A percentile compares a stretch with the other conserved stretches of the same genome.
phyloP scores from a whole-genome alignment of 2,113 vertebrate genomes.

The Gasterosteus nipponicus region DNA sequence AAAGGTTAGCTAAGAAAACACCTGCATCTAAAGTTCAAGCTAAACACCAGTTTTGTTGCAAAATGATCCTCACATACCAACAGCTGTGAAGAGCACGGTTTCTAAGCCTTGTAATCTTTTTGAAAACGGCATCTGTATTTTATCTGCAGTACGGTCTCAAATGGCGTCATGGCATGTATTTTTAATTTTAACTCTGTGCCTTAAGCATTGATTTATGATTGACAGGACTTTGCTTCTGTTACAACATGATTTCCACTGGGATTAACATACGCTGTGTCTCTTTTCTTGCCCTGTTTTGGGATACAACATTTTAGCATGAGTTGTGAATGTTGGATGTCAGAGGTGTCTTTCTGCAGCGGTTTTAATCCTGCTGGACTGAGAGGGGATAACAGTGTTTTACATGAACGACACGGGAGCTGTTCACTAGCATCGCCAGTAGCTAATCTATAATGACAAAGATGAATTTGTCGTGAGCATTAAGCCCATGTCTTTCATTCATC shows the following conservation, averaged over 20 bases:
- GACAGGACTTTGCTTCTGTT: conserved; percentile 2
- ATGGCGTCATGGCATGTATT: neutral
- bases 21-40: neutral
- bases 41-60: neutral
- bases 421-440: neutral
- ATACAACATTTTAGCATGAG: neutral
- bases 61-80: neutral
- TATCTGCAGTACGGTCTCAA: neutral
- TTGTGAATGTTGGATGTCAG: neutral
- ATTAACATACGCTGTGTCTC: neutral
- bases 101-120: neutral
- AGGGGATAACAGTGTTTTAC: neutral
- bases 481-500: conserved; percentile 18
- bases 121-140: neutral
- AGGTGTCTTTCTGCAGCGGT: conserved; percentile 1
- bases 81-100: neutral
- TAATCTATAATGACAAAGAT: conserved; percentile 7
- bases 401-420: neutral
- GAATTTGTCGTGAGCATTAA: conserved; percentile 12
- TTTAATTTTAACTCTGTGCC: neutral
- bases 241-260: neutral
- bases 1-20: conserved; percentile 30
- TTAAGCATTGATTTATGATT: conserved; percentile 6
- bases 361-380: conserved; percentile 2
- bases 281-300: neutral